Evolutionary conservation across 2,113 vertebrate species (phyloP).

Genomic region (Antigone vipio): DNA sequence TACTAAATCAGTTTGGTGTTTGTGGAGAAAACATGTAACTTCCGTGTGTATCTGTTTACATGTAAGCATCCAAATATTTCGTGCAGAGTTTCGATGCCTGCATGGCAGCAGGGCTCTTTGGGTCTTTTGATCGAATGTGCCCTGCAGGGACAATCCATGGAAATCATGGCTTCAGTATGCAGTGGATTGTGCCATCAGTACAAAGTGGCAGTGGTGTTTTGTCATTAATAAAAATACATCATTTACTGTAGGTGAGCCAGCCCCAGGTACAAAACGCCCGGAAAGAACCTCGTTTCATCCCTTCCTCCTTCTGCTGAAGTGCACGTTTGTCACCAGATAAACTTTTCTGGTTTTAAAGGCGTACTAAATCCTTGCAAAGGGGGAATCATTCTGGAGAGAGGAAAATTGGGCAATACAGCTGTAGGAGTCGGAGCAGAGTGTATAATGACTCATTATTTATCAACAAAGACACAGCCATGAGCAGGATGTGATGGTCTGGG

Average conservation of each 20-base stretch:
- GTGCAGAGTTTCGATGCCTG: neutral
- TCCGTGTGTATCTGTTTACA: neutral
- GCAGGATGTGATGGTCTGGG: constrained; percentile 50
- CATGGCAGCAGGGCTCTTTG: neutral
- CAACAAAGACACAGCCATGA: constrained; percentile 48
- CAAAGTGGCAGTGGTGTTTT: neutral
- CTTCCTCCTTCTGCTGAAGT: neutral
- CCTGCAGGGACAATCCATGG: neutral
- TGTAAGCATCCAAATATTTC: neutral
- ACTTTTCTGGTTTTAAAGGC: neutral
- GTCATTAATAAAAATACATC: neutral
- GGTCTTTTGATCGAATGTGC: neutral
- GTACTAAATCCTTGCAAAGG: neutral
- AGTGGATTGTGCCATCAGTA: neutral
- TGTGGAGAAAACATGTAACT: neutral
- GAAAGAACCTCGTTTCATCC: neutral
- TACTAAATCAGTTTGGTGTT: neutral
- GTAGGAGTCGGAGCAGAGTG: neutral
- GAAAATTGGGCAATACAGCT: constrained; percentile 23
- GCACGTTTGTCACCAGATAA: neutral
- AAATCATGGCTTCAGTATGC: neutral
- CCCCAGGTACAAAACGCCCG: neutral
- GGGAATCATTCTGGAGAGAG: neutral
- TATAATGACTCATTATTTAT: constrained; percentile 64
- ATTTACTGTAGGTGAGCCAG: neutral